A percentile compares a stretch with the other conserved stretches of the same genome.
Evolutionary conservation across 23 tunicate species (phyloP).

Genomic region (Diplosoma virens): DNA sequence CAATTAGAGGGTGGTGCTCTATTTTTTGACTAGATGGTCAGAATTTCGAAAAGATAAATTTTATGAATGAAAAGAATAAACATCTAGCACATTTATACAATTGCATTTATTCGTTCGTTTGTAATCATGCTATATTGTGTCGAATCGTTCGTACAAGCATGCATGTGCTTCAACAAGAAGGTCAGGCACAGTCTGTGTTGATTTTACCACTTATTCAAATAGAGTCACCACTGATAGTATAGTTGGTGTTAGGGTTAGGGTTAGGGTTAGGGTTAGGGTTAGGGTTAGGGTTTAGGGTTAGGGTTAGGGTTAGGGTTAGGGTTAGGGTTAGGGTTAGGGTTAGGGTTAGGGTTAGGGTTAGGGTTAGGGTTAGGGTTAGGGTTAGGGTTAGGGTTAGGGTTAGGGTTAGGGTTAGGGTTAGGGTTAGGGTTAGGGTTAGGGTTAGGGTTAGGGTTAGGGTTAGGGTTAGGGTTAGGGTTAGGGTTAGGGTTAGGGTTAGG

Average conservation of each 20-base stretch:
- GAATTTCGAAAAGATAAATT: too few species aligned
- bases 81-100: too few species aligned
- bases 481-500: constrained; percentile 71
- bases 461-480: constrained; percentile 52
- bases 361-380: constrained; percentile 69
- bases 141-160: too few species aligned
- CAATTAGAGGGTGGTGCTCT: too few species aligned
- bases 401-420: constrained; percentile 62
- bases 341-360: constrained; percentile 69
- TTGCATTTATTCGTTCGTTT: too few species aligned
- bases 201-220: too few species aligned
- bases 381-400: constrained; percentile 70
- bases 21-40: too few species aligned
- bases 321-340: constrained; percentile 51
- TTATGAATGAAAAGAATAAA: too few species aligned
- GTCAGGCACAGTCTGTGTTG: too few species aligned
- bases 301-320: constrained; percentile 61
- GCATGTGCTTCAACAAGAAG: too few species aligned
- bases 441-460: constrained; percentile 64
- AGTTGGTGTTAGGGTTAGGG: constrained; percentile 52
- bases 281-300: constrained; percentile 54
- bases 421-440: constrained; percentile 72
- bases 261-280: constrained; percentile 47
- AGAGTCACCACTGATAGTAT: too few species aligned
- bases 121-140: too few species aligned